Conservation (phyloP, 2,113 vertebrate genomes). For the Myotis davidii region DNA sequence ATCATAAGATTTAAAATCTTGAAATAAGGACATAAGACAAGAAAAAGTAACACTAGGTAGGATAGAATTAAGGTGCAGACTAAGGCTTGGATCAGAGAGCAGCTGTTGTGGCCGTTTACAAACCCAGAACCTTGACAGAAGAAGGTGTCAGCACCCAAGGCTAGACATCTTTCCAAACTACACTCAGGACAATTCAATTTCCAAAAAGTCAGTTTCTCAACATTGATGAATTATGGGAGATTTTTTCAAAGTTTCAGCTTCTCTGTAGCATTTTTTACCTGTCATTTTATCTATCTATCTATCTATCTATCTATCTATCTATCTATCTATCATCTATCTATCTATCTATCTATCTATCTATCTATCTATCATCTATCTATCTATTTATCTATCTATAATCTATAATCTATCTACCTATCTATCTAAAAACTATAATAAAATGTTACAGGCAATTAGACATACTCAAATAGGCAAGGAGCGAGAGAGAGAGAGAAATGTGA, state of each 20-base stretch:
- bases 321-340: too few species aligned
- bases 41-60: not conserved
- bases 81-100: not conserved
- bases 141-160: not conserved
- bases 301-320: too few species aligned
- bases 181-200: not conserved
- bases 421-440: not conserved
- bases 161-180: not conserved
- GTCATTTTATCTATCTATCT: too few species aligned
- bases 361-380: not conserved
- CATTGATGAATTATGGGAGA: not conserved
- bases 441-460: not conserved
- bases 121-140: not conserved
- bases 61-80: not conserved
- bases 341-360: not conserved
- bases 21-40: not conserved
- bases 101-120: not conserved
- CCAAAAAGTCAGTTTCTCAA: not conserved
- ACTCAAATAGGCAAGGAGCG: not conserved
- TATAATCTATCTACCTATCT: not conserved
- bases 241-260: not conserved
- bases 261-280: not conserved
- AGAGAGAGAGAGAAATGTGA: too few species aligned
- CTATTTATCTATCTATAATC: not conserved
- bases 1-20: not conserved